Evolutionary conservation across 2,888 invertebrate species (phyloP).

Genomic region (Drosophila picticornis): DNA sequence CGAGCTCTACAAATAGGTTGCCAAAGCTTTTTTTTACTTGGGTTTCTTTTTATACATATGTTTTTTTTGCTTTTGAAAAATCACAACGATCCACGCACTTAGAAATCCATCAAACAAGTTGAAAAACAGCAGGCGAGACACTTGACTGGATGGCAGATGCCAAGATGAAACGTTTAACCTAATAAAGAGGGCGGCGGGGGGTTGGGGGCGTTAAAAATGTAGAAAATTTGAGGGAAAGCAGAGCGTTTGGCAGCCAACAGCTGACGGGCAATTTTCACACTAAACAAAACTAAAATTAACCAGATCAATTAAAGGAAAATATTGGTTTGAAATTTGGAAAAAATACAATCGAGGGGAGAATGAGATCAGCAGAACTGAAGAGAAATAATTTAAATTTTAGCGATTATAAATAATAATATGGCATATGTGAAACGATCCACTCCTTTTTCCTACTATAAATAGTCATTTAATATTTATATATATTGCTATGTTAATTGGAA

Average conservation of each 20-base stretch:
- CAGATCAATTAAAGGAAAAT: constrained; percentile 43
- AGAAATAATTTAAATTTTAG: background rate
- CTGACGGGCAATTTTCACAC: constrained; percentile 30
- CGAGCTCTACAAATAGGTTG: constrained; percentile 45
- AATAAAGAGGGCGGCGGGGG: background rate
- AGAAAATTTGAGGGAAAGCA: constrained; percentile 4
- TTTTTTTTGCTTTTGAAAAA: constrained; percentile 42
- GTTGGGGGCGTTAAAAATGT: background rate
- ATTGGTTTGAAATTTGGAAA: background rate
- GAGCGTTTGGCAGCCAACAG: constrained; percentile 29
- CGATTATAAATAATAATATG: background rate
- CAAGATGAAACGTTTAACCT: constrained; percentile 55
- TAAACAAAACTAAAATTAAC: constrained; percentile 54
- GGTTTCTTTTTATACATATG: constrained; percentile 2
- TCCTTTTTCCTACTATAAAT: background rate
- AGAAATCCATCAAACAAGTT: constrained; percentile 78
- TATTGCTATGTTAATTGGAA: background rate
- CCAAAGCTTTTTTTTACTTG: constrained; percentile 9
- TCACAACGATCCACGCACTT: constrained; percentile 72
- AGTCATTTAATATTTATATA: no score
- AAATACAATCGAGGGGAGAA: background rate
- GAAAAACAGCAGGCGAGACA: constrained; percentile 39
- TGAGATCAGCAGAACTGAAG: background rate
- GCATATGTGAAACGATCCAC: background rate
- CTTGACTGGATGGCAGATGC: constrained; percentile 50